Evolutionary conservation across 2,888 invertebrate species (phyloP).

Genomic region (Pheosia tremula): DNA sequence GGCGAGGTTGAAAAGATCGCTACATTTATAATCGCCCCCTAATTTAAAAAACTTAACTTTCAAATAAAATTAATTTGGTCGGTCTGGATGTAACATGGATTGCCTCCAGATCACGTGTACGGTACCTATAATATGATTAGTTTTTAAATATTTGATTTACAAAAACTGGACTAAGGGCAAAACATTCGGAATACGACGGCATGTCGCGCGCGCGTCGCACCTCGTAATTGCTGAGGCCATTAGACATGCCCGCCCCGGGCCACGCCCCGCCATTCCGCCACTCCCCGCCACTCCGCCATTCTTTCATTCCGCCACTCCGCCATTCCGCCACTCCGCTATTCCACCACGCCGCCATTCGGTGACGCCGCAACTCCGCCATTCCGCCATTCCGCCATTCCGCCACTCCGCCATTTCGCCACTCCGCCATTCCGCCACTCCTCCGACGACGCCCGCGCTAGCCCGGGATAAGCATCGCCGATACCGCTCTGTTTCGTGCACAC

Average conservation of each 20-base stretch:
- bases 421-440: neutral
- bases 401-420: no score
- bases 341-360: no score
- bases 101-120: no score
- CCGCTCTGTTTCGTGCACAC: slow-evolving; percentile 32
- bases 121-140: slow-evolving; percentile 1
- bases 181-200: neutral
- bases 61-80: no score
- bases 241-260: slow-evolving; percentile 44
- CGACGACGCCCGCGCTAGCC: slow-evolving; percentile 28
- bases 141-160: neutral
- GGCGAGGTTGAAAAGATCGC: no score
- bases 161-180: neutral
- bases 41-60: no score
- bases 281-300: no score
- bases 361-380: no score
- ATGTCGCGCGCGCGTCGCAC: slow-evolving; percentile 35
- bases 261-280: slow-evolving; percentile 1
- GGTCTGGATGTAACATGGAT: no score
- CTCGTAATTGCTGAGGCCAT: slow-evolving; percentile 66
- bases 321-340: no score
- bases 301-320: slow-evolving; percentile 3
- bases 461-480: slow-evolving; percentile 55
- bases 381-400: neutral
- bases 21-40: no score